Evolutionary conservation across 2,113 vertebrate genomes (phyloP), one percentile per base, ranked within the genome.

Genomic region (Callipepla californica): DNA sequence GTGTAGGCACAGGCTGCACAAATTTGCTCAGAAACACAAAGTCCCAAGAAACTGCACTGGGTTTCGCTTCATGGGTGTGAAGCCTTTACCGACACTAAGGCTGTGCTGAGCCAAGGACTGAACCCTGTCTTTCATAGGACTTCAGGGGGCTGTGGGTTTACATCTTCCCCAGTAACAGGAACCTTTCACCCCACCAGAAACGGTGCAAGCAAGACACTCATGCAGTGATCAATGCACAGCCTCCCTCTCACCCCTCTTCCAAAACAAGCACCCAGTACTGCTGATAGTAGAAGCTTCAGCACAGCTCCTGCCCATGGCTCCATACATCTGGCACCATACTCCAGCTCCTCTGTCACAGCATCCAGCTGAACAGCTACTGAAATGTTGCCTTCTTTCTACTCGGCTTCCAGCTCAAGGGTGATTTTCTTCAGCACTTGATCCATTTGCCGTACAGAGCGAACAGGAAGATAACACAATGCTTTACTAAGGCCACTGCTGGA

Each of bases 201-300:
- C 1, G 0, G 26, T 4, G 11, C 12, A 30, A 6, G 2, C 28
- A 22, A 32, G 9, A 30, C 36, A 57, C 14, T 42, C 7, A 9
- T 2, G 6, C 7, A 47, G 38, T 1, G 61, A 32, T n/a, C 55
- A n/a, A 7, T n/a, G 36, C n/a, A 47, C 0, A 1, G 21, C 20
- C 11, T 74, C 23, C 45, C 21, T 30, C 0, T 20, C 53, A 90
- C 42, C 20, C 7, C 23, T 18, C 20, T 40, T 40, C 32, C 4
- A 25, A 70, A n/a, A 20, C 48, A 73, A 61, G 18, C 1, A 0
- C 11, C 17, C 8, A 66, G 23, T 26, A 13, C 44, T 44, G 13
- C 9, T 40, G 10, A n/a, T 3, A 5, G 26, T 25, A 75, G 28
- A 72, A 16, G 9, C 13, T 61, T 47, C 36, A 61, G 34, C 48